Evolutionary conservation across 2,113 vertebrate genomes (phyloP).

Genomic region (Sinocyclocheilus rhinocerous): DNA sequence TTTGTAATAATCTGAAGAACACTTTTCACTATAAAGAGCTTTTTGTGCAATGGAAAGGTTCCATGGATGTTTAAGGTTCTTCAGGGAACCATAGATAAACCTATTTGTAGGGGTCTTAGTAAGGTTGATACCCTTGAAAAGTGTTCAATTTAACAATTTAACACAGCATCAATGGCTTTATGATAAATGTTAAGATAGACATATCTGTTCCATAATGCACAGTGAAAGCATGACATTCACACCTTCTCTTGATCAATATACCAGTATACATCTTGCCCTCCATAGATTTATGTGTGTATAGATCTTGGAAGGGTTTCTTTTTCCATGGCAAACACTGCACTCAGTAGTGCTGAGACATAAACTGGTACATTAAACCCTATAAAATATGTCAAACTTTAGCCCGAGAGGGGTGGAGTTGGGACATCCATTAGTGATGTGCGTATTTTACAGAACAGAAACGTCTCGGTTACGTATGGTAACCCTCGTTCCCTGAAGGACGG

Average conservation of each 20-base stretch:
- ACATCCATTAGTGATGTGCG: not conserved
- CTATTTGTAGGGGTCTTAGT: not conserved
- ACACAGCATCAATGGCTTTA: not conserved
- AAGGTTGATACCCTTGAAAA: not conserved
- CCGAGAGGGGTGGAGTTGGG: not conserved
- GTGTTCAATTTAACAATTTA: not conserved
- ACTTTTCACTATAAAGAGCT: not conserved
- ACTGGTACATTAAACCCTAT: constrained; percentile 13
- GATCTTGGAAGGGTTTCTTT: constrained; percentile 7
- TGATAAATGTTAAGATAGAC: not conserved
- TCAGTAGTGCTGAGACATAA: constrained; percentile 5
- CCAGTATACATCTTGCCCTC: not conserved
- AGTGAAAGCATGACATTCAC: not conserved
- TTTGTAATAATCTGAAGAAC: not conserved
- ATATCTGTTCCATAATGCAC: not conserved
- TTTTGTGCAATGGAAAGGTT: not conserved
- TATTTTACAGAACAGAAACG: not conserved
- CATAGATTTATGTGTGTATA: not conserved
- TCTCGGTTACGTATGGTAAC: no score
- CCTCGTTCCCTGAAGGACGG: no score
- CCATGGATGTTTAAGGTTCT: not conserved
- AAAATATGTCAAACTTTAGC: constrained; percentile 25
- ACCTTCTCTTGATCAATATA: not conserved
- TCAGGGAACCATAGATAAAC: not conserved
- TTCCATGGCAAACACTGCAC: constrained; percentile 3